phyloP scores from a whole-genome alignment of 2,797 vertebrate genomes.

The Mustela erminea region DNA sequence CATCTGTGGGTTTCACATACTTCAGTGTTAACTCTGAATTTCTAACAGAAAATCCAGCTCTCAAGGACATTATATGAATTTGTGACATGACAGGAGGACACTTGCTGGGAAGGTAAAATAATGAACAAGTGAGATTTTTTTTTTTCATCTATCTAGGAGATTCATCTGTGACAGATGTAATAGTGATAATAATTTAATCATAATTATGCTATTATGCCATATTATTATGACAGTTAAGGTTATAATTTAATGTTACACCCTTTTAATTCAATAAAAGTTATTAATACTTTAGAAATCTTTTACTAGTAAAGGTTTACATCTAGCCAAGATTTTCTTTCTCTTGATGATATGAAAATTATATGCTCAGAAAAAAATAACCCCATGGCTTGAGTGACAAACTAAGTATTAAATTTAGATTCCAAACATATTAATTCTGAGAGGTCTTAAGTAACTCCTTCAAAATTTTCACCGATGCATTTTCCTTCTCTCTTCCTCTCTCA shows the following conservation, averaged over 20 bases:
- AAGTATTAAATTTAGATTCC: conserved; percentile 49
- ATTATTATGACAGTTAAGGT: conserved; percentile 78
- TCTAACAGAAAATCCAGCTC: conserved; percentile 31
- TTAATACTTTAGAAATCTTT: conserved; percentile 69
- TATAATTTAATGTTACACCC: conserved; percentile 75
- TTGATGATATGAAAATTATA: conserved; percentile 30
- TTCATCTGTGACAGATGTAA: conserved; percentile 70
- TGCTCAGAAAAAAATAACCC: conserved; percentile 29
- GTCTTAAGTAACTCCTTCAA: neutral
- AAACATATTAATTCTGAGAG: neutral
- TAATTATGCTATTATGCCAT: conserved; percentile 73
- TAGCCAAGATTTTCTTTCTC: conserved; percentile 30
- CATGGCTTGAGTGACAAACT: neutral
- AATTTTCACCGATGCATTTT: neutral
- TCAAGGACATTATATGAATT: conserved; percentile 62
- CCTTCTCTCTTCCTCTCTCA: neutral
- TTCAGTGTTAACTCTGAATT: conserved; percentile 64
- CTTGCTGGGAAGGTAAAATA: conserved; percentile 66
- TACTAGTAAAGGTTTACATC: conserved; percentile 57
- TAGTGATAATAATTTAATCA: conserved; percentile 71
- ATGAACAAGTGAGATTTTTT: conserved; percentile 54
- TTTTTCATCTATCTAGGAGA: conserved; percentile 50
- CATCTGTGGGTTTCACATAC: conserved; percentile 53
- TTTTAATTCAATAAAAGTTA: conserved; percentile 78
- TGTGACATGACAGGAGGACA: conserved; percentile 60